Evolutionary conservation across 1,140 invertebrate species (phyloP).

Genomic region (Leptestheria dahalacensis): DNA sequence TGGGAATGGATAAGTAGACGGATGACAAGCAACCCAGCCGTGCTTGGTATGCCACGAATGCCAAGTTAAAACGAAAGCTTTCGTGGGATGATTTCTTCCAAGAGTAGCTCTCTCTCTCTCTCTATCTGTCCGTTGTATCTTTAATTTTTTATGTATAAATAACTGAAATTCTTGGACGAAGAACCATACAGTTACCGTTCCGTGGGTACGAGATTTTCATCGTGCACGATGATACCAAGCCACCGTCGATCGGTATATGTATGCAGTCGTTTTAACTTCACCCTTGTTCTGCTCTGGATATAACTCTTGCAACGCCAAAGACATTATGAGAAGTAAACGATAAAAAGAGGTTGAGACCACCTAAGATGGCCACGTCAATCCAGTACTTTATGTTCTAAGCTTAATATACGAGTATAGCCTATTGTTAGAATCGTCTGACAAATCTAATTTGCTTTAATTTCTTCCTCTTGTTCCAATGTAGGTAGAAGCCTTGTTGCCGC

Average conservation of each 20-base stretch:
- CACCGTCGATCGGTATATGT: background rate
- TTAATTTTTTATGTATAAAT: background rate
- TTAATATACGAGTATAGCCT: too few species aligned
- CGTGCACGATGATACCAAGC: background rate
- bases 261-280: background rate
- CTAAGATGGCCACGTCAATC: too few species aligned
- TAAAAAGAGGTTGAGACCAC: too few species aligned
- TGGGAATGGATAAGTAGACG: background rate
- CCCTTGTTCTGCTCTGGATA: background rate
- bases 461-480: background rate
- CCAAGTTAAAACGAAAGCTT: background rate
- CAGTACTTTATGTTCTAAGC: too few species aligned
- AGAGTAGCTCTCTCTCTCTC: background rate
- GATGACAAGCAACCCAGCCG: background rate
- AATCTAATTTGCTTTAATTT: too few species aligned
- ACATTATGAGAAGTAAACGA: too few species aligned
- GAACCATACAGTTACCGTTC: background rate
- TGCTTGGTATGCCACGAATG: background rate
- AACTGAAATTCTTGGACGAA: background rate
- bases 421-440: too few species aligned
- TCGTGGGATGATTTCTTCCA: background rate
- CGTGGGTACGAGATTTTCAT: background rate
- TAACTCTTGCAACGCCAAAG: background rate
- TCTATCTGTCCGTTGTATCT: too few species aligned
- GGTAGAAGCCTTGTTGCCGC: background rate